phyloP scores from a whole-genome alignment of 2,113 vertebrate genomes.

The Hyla sarda region DNA sequence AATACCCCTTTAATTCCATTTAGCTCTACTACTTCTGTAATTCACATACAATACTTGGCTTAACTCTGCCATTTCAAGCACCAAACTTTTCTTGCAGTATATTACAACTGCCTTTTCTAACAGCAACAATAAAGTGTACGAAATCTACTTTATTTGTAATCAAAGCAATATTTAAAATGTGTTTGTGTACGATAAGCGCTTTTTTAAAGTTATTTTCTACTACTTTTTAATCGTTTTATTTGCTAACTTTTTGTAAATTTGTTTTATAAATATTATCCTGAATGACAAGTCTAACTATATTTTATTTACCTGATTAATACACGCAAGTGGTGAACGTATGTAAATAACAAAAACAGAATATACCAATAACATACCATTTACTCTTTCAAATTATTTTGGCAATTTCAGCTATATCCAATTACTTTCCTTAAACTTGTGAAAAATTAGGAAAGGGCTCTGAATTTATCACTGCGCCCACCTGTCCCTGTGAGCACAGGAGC shows the following conservation, averaged over 20 bases:
- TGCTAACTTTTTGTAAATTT: neutral
- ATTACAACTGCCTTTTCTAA: neutral
- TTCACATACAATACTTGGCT: too few species aligned
- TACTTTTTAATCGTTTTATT: neutral
- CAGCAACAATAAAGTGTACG: neutral
- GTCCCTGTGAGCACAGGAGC: neutral
- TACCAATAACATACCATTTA: slow-evolving; percentile 1
- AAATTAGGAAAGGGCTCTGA: neutral
- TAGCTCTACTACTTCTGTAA: too few species aligned
- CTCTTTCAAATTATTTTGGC: slow-evolving; percentile 17
- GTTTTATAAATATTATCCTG: neutral
- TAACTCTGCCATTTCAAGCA: neutral
- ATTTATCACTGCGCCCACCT: slow-evolving; percentile 51
- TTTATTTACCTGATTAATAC: neutral
- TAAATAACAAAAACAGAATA: neutral
- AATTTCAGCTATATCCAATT: slow-evolving; percentile 38
- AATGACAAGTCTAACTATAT: neutral
- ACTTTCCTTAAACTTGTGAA: slow-evolving; percentile 33
- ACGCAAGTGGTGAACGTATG: neutral
- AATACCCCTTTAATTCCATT: too few species aligned
- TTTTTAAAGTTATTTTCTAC: neutral
- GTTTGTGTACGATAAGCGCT: neutral
- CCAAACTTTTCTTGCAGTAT: neutral
- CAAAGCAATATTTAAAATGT: neutral
- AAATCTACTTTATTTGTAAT: neutral